Conservation (phyloP, 1,140 invertebrate species). For the Acromyrmex charruanus region DNA sequence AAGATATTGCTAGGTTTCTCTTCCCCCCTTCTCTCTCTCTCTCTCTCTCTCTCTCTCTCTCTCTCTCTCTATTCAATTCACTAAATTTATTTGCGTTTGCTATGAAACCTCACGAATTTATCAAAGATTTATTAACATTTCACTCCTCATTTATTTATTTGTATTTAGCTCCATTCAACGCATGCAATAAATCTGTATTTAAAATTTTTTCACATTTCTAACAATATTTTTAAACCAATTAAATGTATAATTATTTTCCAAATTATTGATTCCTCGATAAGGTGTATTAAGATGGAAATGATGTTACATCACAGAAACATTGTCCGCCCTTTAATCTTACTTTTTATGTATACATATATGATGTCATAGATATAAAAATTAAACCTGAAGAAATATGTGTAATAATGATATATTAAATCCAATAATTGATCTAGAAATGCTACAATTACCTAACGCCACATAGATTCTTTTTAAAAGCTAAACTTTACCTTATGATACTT, state of each 20-base stretch:
- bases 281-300: neutral
- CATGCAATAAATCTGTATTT: neutral
- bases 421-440: neutral
- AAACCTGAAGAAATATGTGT: neutral
- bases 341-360: neutral
- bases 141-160: slow-evolving; percentile 25
- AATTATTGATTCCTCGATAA: neutral
- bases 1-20: slow-evolving; percentile 46
- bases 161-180: neutral
- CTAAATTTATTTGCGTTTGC: slow-evolving; percentile 40
- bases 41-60: neutral
- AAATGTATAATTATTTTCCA: neutral
- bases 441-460: neutral
- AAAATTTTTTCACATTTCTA: neutral
- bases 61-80: neutral
- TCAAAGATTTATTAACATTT: slow-evolving; percentile 45
- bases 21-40: neutral
- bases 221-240: slow-evolving; percentile 4
- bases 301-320: neutral
- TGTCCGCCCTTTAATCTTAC: neutral
- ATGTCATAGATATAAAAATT: neutral
- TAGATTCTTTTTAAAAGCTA: neutral
- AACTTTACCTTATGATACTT: slow-evolving; percentile 19
- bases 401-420: slow-evolving; percentile 9
- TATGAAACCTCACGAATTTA: slow-evolving; percentile 40